These are phyloP conservation scores for Cephalotes varians DNA, from an alignment of 2,888 invertebrate species.

Conservation along the genomic window DNA sequence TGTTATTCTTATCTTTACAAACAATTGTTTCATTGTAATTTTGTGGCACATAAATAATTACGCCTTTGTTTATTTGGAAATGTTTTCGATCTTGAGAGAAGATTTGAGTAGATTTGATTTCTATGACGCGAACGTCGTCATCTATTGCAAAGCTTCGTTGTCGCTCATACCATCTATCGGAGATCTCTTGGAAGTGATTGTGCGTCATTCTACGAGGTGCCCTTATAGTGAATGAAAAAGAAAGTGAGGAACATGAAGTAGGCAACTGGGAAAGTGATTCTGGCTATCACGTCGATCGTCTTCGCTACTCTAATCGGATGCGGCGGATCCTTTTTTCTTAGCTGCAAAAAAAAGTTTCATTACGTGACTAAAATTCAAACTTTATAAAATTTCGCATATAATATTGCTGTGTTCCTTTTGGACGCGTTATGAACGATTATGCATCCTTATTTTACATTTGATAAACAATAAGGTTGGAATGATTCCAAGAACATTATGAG, in stretches of 20 bases:
- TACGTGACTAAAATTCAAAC: not conserved
- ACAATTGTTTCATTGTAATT: not conserved
- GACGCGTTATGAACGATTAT: too few relatives aligned
- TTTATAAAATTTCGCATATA: too few relatives aligned
- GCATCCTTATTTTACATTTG: too few relatives aligned
- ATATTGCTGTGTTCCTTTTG: too few relatives aligned
- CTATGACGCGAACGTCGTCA: not conserved
- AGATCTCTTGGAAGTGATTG: conserved; percentile 34
- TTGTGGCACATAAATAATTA: conserved; percentile 17
- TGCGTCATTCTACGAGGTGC: conserved; percentile 89
- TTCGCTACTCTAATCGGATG: conserved; percentile 97
- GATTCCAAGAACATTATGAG: too few relatives aligned
- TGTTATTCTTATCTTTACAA: not conserved
- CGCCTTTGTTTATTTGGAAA: not conserved
- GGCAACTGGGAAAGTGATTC: conserved; percentile 97
- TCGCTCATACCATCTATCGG: conserved; percentile 26
- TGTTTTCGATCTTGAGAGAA: not conserved
- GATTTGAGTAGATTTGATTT: conserved; percentile 3
- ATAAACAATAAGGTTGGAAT: too few relatives aligned
- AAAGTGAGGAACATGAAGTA: conserved; percentile 97
- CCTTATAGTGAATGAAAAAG: conserved; percentile 98
- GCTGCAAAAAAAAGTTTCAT: conserved; percentile 89
- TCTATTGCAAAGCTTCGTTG: conserved; percentile 29
- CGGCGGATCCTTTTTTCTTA: conserved; percentile 96
- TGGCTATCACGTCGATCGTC: conserved; percentile 97